Percentiles rank a stretch among this genome's conserved stretches.
phyloP scores from a whole-genome alignment of 2,113 vertebrate genomes.

The Glaucidium brasilianum region DNA sequence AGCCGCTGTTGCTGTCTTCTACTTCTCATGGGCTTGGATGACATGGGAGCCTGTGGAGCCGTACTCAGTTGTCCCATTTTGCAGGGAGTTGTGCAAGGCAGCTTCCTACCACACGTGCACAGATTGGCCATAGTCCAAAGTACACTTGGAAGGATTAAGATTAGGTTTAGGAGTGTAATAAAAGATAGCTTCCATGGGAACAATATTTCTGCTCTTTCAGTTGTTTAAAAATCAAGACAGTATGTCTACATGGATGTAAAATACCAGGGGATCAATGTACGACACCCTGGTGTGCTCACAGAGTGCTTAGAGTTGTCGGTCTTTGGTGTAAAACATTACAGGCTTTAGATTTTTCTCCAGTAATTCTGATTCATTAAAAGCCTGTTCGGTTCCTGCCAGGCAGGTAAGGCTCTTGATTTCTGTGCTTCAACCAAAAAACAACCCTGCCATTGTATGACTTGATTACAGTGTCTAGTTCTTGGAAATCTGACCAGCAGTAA shows the following conservation, averaged over 20 bases:
- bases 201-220: neutral
- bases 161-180: slow-evolving; percentile 3
- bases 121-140: slow-evolving; percentile 6
- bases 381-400: neutral
- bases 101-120: slow-evolving; percentile 25
- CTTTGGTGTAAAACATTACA: neutral
- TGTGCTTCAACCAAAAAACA: neutral
- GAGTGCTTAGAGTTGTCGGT: neutral
- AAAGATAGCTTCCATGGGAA: slow-evolving; percentile 24
- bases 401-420: neutral
- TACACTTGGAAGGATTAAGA: slow-evolving; percentile 38
- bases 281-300: accelerated
- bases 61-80: neutral
- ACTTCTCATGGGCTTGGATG: neutral
- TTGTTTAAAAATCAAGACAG: neutral
- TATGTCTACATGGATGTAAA: neutral
- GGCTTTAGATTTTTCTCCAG: neutral
- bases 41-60: neutral
- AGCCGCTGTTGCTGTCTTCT: neutral
- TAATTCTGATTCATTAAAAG: neutral
- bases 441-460: neutral
- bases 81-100: neutral
- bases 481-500: neutral
- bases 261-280: neutral
- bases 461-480: neutral